Evolutionary conservation across 2,113 vertebrate species (phyloP).

Genomic region (Phoxinus phoxinus): DNA sequence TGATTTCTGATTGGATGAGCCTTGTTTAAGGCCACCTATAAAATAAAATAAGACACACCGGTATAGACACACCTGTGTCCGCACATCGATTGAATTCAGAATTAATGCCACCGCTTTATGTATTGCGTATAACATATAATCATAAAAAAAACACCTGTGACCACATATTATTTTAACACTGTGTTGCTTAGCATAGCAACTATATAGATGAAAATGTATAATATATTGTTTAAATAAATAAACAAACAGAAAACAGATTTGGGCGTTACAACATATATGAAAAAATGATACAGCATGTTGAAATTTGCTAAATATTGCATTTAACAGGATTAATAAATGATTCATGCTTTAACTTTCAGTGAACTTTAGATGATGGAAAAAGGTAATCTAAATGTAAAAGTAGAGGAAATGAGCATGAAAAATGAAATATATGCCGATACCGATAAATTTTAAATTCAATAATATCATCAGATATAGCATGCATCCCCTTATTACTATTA

Average conservation of each 20-base stretch:
- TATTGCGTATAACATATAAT: background rate
- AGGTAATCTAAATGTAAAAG: background rate
- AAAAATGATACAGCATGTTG: background rate
- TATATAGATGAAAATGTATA: background rate
- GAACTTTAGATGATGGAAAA: background rate
- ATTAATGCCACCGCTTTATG: background rate
- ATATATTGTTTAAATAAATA: too few species aligned
- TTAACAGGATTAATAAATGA: background rate
- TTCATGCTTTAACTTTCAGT: background rate
- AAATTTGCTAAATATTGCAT: background rate
- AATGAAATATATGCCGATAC: background rate
- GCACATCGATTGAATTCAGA: background rate
- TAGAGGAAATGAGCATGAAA: background rate
- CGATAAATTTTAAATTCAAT: too few species aligned
- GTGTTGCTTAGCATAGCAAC: background rate
- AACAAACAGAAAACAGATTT: too few species aligned
- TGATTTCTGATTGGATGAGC: constrained; percentile 2
- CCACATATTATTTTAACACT: background rate
- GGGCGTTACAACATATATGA: background rate
- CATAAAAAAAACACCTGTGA: background rate
- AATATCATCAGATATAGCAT: too few species aligned
- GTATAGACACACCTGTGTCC: background rate
- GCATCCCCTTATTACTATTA: too few species aligned
- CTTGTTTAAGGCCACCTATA: background rate
- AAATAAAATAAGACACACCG: background rate